Base-by-base conservation (phyloP, 2,888 invertebrate genomes). In the Noctua janthina region DNA sequence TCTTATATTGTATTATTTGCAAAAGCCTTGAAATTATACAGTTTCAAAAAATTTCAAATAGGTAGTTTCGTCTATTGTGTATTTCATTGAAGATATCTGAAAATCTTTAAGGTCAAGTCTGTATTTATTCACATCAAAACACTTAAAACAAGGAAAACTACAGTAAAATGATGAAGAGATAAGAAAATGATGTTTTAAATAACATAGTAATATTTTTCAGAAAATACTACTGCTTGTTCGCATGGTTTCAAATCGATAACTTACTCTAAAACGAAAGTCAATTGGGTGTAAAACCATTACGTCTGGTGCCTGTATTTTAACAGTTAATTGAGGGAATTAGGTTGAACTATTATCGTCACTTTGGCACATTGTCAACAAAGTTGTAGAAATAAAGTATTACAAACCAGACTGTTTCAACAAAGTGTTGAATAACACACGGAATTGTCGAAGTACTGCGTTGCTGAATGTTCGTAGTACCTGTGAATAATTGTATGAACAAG, bases 351-450 rank as follows among this genome's bases (percentile, higher is more conserved):
- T 74, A 77, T 59, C 64, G 84, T 68, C 54, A 70, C 29, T 66
- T 79, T 85, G 84, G 85, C 87, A 85, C 51, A 54, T 76, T 66
- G 74, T 84, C 87, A 85, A 87, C 69, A 59, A 54, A 59, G 13
- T 82, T 68, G 23, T 67, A 20, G n/a, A 87, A 74, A 64, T 46
- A 75, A 82, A 83, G 64, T 68, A 67, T 86, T 54, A 67, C 49
- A 77, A 81, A 46, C 43, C 49, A 46, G 8, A 81, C 56, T 39
- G n/a, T 71, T 66, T 46, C 59, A 23, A 54, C 71, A 72, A 59
- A 59, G 43, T 74, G 59, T 69, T 8, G 35, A 62, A 69, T 79
- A 71, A 71, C 54, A 64, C 49, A 84, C 7, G 29, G 8, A 66
- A 69, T 67, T 8, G 64, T 75, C 8, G 20, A 54, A 74, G 73